Conservation (phyloP, 1,140 invertebrate species). For the Catajapyx aquilonaris region DNA sequence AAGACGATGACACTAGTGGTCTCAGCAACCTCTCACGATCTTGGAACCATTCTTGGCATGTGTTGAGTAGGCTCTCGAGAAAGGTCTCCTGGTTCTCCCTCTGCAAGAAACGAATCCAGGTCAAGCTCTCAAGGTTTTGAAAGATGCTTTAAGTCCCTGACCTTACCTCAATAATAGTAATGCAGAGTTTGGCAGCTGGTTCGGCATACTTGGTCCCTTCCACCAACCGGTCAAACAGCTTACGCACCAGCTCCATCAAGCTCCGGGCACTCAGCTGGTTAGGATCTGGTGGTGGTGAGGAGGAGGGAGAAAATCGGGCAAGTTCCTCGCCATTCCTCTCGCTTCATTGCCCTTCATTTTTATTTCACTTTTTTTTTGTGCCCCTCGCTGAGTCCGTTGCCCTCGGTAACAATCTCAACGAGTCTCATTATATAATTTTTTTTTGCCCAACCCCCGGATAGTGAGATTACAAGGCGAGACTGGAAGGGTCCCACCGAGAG, state of each 20-base stretch:
- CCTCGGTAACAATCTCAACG: no score
- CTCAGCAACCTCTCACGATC: constrained; percentile 35
- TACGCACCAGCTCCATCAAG: constrained; percentile 62
- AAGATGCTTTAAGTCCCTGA: neutral
- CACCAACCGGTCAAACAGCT: constrained; percentile 52
- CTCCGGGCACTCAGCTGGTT: constrained; percentile 50
- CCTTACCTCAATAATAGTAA: constrained; percentile 52
- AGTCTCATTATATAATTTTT: no score
- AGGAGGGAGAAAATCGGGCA: no score
- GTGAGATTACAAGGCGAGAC: no score
- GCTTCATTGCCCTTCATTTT: no score
- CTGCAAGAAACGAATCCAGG: constrained; percentile 18
- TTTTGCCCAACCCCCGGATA: no score
- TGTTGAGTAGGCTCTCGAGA: constrained; percentile 66
- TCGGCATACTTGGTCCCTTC: constrained; percentile 54
- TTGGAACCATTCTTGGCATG: constrained; percentile 73
- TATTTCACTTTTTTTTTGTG: no score
- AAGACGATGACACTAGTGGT: constrained; percentile 7
- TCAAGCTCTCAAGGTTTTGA: no score
- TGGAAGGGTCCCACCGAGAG: no score
- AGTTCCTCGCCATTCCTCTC: no score
- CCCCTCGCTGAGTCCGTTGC: no score
- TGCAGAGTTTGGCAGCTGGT: constrained; percentile 56
- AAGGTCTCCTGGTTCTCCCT: constrained; percentile 70
- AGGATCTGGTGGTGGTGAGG: constrained; percentile 52